These are phyloP conservation scores for Lithophane ornitopus DNA, from an alignment of 2,888 invertebrate genomes.

Conservation along the genomic window DNA sequence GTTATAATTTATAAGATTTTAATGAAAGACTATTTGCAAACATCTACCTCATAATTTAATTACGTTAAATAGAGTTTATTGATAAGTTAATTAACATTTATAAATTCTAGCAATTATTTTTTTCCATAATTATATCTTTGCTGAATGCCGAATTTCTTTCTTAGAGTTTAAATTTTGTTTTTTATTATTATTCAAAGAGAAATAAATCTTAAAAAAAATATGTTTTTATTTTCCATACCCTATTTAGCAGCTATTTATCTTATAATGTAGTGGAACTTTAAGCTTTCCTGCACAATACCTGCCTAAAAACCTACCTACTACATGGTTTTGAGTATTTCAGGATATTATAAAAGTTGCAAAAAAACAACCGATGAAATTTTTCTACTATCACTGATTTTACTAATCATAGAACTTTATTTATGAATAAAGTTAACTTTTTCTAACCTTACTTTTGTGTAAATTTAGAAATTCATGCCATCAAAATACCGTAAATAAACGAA, in stretches of 20 bases:
- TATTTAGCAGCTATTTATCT: not conserved
- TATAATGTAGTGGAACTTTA: not conserved
- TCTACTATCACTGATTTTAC: constrained; percentile 3
- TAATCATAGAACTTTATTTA: constrained; percentile 4
- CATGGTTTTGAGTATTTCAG: not conserved
- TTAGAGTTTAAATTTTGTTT: constrained; percentile 89
- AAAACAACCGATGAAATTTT: not conserved
- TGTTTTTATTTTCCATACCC: constrained; percentile 64
- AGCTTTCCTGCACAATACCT: not conserved
- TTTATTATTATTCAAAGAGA: constrained; percentile 87
- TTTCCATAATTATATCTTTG: constrained; percentile 77
- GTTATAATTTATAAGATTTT: constrained; percentile 82
- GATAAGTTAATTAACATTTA: constrained; percentile 87
- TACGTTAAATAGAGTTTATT: constrained; percentile 87
- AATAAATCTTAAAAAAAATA: constrained; percentile 81
- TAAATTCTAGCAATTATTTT: constrained; percentile 85
- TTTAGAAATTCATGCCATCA: constrained; percentile 19
- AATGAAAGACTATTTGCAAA: constrained; percentile 89
- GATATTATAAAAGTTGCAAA: constrained; percentile 7
- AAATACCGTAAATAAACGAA: constrained; percentile 41
- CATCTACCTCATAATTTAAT: constrained; percentile 90
- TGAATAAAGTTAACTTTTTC: constrained; percentile 3
- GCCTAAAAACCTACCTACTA: not conserved
- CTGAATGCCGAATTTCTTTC: constrained; percentile 85
- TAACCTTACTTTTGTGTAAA: not conserved